phyloP scores from a whole-genome alignment of 2,888 invertebrate species.

The Dasypolia templi region DNA sequence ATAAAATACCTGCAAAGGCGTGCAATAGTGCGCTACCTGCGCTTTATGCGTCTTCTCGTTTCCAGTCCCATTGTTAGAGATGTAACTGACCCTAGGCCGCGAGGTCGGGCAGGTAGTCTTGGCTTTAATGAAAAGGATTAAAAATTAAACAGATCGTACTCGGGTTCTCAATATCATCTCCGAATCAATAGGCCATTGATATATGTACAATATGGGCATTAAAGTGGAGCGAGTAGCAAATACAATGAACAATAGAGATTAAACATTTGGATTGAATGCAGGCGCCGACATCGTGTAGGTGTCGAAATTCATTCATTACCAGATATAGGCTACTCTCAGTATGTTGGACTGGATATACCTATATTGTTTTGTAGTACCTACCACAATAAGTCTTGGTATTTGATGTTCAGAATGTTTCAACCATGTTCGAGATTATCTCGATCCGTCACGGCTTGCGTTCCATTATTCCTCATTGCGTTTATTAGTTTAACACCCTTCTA shows the following conservation, averaged over 20 bases:
- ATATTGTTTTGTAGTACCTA: too few relatives aligned
- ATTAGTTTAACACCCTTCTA: conserved; percentile 63
- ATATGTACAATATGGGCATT: conserved; percentile 51
- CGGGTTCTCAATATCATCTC: conserved; percentile 42
- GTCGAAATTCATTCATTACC: conserved; percentile 65
- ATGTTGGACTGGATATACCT: conserved; percentile 32
- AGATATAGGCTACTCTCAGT: conserved; percentile 42
- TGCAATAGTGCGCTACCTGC: conserved; percentile 62
- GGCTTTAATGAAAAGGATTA: conserved; percentile 60
- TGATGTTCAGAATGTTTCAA: conserved; percentile 60
- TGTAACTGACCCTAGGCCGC: conserved; percentile 77
- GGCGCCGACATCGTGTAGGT: conserved; percentile 59
- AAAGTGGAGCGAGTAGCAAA: conserved; percentile 49
- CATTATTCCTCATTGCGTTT: conserved; percentile 63
- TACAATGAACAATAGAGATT: conserved; percentile 68
- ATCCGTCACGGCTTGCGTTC: conserved; percentile 63
- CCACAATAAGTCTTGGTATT: conserved; percentile 40
- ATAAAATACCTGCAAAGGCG: conserved; percentile 68
- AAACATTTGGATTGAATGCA: conserved; percentile 61
- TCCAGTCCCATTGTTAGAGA: conserved; percentile 78
- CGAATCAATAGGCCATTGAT: conserved; percentile 56
- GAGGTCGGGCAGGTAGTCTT: conserved; percentile 78
- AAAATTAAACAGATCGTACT: conserved; percentile 33
- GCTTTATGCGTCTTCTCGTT: conserved; percentile 68
- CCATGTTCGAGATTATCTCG: conserved; percentile 60